Evolutionary conservation across 1,140 invertebrate genomes (phyloP).

Genomic region (Drosophila simulans): DNA sequence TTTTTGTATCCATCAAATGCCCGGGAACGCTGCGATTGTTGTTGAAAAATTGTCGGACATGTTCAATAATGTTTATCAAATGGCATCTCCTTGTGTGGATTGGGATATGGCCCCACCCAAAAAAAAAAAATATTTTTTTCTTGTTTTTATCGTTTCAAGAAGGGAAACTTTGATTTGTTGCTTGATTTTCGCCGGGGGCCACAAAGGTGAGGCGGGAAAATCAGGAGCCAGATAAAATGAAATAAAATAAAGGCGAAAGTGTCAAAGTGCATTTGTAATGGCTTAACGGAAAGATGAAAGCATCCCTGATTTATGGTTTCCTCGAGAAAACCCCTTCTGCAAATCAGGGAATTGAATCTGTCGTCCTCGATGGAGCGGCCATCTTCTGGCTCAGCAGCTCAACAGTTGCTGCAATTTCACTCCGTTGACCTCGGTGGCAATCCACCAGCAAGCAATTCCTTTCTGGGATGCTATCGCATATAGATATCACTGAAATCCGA

Average conservation of each 20-base stretch:
- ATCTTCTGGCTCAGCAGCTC: slow-evolving; percentile 14
- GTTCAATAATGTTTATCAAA: slow-evolving; percentile 81
- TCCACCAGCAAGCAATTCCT: not conserved
- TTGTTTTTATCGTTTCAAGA: not conserved
- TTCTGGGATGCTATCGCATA: not conserved
- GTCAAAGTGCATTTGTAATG: slow-evolving; percentile 73
- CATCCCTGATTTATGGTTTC: slow-evolving; percentile 65
- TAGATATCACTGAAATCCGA: not conserved
- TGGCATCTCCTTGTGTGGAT: slow-evolving; percentile 58
- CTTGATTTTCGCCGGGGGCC: not conserved
- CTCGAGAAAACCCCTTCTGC: not conserved
- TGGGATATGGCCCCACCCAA: not conserved
- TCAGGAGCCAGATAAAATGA: not conserved
- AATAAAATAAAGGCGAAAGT: slow-evolving; percentile 12
- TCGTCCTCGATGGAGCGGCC: not conserved
- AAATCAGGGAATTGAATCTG: slow-evolving; percentile 13
- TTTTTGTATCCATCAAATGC: slow-evolving; percentile 73
- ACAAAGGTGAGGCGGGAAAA: slow-evolving; percentile 11
- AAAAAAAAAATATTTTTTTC: not conserved
- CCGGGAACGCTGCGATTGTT: slow-evolving; percentile 72
- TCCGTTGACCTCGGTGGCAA: slow-evolving; percentile 5
- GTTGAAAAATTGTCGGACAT: slow-evolving; percentile 79
- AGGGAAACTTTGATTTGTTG: slow-evolving; percentile 13
- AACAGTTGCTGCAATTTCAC: slow-evolving; percentile 24
- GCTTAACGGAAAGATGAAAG: slow-evolving; percentile 64